phyloP scores from a whole-genome alignment of 2,797 vertebrate species.

The Chanos chanos region DNA sequence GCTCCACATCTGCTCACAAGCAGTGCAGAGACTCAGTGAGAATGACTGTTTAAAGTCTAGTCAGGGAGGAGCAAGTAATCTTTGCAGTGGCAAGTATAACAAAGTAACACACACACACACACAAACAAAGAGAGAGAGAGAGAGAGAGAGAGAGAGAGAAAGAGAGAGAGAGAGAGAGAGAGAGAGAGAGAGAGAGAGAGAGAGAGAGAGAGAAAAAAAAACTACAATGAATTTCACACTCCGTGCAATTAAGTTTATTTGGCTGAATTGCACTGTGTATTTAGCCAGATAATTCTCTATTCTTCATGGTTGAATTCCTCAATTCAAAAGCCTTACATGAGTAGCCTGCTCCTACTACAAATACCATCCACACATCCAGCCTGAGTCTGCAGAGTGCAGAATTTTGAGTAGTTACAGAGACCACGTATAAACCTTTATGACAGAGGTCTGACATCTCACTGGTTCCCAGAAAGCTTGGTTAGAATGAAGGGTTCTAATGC shows the following conservation, averaged over 20 bases:
- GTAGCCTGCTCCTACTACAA: background rate
- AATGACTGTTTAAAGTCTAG: background rate
- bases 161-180: background rate
- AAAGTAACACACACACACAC: no score
- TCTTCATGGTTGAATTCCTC: background rate
- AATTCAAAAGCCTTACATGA: background rate
- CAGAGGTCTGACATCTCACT: no score
- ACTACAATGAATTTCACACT: background rate
- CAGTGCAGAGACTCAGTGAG: constrained; percentile 24
- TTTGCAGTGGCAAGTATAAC: no score
- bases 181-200: background rate
- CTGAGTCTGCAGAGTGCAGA: background rate
- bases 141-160: no score
- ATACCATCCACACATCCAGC: background rate
- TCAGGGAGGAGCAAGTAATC: background rate
- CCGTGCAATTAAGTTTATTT: background rate
- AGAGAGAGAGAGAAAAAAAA: constrained; percentile 1
- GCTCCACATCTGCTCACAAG: constrained; percentile 14
- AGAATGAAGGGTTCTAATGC: background rate
- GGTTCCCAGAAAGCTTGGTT: no score
- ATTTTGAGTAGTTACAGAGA: background rate
- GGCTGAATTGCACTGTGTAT: background rate
- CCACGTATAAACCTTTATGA: no score
- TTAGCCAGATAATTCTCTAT: background rate
- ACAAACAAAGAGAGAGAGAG: no score